Base-by-base conservation (phyloP, 37 sponge, comb jelly and placozoan genomes). In the Beroe forskalii region DNA sequence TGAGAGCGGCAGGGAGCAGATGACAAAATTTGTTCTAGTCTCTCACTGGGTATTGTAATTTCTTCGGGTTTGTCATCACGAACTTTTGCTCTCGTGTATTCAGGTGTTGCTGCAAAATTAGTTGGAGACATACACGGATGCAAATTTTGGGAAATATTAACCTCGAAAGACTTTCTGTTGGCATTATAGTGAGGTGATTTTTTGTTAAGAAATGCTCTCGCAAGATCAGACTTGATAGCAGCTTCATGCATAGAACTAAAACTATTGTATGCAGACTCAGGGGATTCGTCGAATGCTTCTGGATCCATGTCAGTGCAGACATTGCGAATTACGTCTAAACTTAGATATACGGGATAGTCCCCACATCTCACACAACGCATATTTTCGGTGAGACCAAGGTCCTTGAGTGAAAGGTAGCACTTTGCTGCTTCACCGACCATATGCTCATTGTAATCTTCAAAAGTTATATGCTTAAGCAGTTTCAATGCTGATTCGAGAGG, bases 241-340 rank as follows among this genome's bases (percentile, higher is more conserved):
- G 20, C 2, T 3, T 63, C 66, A 63, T 63, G 66, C 66, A 63
- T 4, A 24, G 6, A 8, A 4, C 28, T 3, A 30, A 19, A 63
- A 63, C 25, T 63, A 3, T 19, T 30, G 25, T 63, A 63, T 20
- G 17, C 17, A 9, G 60, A 20, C 17, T 55, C 60, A 20, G 60
- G 9, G 9, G 60, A 55, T 3, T 63, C 66, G 25, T 6, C 25
- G 25, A 63, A 23, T 19, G 20, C 66, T 28, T 3, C 25, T 28
- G 66, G 66, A 3, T 63, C n/a, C 2, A 63, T 3, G 66, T 63
- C 66, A 63, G 25, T 28, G n/a, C 66, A 63, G 66, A 63, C 66
- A 63, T 30, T 63, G n/a, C 66, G 66, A 30, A 63, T 63, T 23
- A 20, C 66, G 25, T 63, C 66, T 28, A 28, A 63, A 8, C 28